A percentile compares a stretch with the other conserved stretches of the same genome.
These are phyloP conservation scores for Oscheius myriophilus DNA, from an alignment of 2,888 invertebrate species.

Conservation along the genomic window DNA sequence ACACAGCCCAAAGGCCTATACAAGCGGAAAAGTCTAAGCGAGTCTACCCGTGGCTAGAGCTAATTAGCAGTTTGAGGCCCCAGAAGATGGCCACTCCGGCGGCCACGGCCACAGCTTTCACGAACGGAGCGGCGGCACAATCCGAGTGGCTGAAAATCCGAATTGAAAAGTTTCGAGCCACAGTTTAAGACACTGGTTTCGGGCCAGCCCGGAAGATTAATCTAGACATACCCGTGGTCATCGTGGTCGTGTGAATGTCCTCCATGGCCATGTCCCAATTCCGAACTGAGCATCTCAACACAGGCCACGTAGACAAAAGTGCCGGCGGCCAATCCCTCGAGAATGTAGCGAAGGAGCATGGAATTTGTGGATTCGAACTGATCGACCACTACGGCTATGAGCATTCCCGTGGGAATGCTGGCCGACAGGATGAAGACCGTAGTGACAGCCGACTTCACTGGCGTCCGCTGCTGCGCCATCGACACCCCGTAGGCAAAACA, in stretches of 20 bases:
- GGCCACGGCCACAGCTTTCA: conserved; percentile 27
- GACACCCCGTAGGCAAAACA: conserved; percentile 65
- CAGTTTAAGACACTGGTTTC: too few species aligned
- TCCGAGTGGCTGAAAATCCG: conserved; percentile 7
- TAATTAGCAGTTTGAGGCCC: conserved; percentile 25
- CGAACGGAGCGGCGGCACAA: conserved; percentile 1
- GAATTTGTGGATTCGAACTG: conserved; percentile 52
- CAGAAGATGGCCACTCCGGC: conserved; percentile 31
- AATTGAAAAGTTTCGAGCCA: too few species aligned
- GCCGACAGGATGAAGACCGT: conserved; percentile 56
- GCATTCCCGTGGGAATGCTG: conserved; percentile 64
- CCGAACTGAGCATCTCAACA: conserved; percentile 63
- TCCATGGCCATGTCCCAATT: conserved; percentile 39
- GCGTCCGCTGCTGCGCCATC: conserved; percentile 61
- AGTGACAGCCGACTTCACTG: conserved; percentile 46
- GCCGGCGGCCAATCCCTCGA: conserved; percentile 67
- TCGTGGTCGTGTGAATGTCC: conserved; percentile 18
- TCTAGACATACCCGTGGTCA: background rate
- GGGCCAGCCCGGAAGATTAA: too few species aligned
- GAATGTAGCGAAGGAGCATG: conserved; percentile 51
- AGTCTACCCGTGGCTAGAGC: conserved; percentile 17
- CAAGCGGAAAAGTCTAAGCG: conserved; percentile 2
- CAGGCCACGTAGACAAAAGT: conserved; percentile 69
- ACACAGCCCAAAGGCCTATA: background rate
- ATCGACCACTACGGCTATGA: conserved; percentile 54